phyloP scores from a whole-genome alignment of 1,140 invertebrate species.

The Condylostylus longicornis region DNA sequence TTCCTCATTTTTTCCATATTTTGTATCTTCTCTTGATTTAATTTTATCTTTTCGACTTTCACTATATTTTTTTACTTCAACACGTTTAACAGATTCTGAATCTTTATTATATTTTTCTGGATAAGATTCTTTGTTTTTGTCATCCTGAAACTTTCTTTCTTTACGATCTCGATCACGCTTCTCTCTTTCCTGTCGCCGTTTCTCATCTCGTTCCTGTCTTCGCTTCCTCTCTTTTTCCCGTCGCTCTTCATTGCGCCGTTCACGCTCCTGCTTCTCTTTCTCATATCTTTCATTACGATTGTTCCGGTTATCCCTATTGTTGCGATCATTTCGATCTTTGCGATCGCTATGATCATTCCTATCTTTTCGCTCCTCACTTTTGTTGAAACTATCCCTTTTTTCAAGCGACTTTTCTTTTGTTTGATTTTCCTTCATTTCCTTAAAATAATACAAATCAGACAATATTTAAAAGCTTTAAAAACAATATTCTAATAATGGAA shows the following conservation, averaged over 20 bases:
- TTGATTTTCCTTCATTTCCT: too few species aligned
- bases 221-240: constrained; percentile 23
- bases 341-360: too few species aligned
- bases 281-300: constrained; percentile 3
- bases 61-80: neutral
- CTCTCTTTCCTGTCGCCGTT: constrained; percentile 13
- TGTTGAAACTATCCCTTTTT: neutral
- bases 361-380: neutral
- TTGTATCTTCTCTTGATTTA: constrained; percentile 1
- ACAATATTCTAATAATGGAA: too few species aligned
- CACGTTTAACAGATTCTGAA: too few species aligned
- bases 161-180: constrained; percentile 5
- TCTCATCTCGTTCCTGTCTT: constrained; percentile 11
- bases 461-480: too few species aligned
- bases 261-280: constrained; percentile 13
- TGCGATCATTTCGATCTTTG: neutral
- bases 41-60: neutral
- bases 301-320: neutral
- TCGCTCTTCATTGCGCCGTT: constrained; percentile 20
- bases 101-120: constrained; percentile 4
- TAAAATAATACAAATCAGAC: too few species aligned
- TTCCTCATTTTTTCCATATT: constrained; percentile 4
- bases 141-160: neutral
- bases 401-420: neutral
- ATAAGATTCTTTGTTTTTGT: constrained; percentile 8